Evolutionary conservation across 2,797 vertebrate genomes (phyloP).

Genomic region (Enteromius anoplus): DNA sequence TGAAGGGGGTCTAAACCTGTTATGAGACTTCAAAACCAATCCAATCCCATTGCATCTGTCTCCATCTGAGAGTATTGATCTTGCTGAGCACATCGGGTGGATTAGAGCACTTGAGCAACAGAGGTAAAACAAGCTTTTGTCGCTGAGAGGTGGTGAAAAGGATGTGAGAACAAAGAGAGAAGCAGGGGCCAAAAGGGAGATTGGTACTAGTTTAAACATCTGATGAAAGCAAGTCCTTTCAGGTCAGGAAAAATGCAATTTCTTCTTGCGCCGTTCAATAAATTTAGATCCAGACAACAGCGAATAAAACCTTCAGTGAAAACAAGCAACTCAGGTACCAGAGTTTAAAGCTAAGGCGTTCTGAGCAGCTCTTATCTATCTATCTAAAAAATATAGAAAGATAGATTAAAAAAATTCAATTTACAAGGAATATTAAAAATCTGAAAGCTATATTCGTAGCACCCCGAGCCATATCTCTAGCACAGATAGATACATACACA

Average conservation of each 20-base stretch:
- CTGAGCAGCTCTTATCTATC: neutral
- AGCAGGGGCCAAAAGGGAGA: slow-evolving; percentile 24
- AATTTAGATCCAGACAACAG: slow-evolving; percentile 1
- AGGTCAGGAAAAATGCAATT: slow-evolving; percentile 35
- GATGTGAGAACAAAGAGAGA: slow-evolving; percentile 33
- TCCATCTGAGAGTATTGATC: slow-evolving; percentile 51
- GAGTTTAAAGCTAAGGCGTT: neutral
- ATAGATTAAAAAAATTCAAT: neutral
- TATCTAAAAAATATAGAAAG: neutral
- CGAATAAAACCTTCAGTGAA: slow-evolving; percentile 38
- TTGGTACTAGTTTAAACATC: slow-evolving; percentile 29
- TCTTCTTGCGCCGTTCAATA: slow-evolving; percentile 25
- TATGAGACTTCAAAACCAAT: slow-evolving; percentile 47
- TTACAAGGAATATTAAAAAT: neutral
- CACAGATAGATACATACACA: neutral
- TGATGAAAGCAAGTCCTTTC: slow-evolving; percentile 28
- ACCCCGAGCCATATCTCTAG: neutral
- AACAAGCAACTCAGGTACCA: neutral
- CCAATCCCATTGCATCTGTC: slow-evolving; percentile 37
- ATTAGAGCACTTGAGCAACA: slow-evolving; percentile 42
- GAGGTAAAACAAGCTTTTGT: slow-evolving; percentile 47
- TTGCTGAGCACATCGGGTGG: slow-evolving; percentile 22
- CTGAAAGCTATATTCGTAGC: too few species aligned
- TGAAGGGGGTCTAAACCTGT: slow-evolving; percentile 31
- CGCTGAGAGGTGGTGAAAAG: slow-evolving; percentile 16